Conservation (phyloP, 1,140 invertebrate genomes). For the Atta texana region DNA sequence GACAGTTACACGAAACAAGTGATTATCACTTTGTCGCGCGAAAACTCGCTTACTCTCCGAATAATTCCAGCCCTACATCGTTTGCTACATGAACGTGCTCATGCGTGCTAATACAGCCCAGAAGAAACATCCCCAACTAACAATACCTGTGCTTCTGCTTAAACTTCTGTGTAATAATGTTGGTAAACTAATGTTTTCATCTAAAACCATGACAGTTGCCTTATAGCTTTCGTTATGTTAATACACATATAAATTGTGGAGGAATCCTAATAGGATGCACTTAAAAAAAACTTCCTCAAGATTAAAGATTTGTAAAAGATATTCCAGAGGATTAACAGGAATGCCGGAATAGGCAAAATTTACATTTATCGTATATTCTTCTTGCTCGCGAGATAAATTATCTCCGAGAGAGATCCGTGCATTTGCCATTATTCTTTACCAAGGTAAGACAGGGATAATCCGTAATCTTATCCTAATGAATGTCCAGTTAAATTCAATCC, state of each 20-base stretch:
- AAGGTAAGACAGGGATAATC: constrained; percentile 19
- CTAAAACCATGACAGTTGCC: neutral
- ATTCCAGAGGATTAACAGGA: constrained; percentile 30
- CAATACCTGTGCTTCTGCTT: neutral
- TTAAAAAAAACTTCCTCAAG: neutral
- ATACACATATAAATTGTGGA: neutral
- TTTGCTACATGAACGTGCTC: neutral
- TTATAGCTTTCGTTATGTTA: neutral
- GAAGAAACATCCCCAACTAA: constrained; percentile 20
- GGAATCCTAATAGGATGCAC: neutral
- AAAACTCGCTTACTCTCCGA: constrained; percentile 49
- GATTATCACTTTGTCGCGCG: constrained; percentile 54
- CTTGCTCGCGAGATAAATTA: constrained; percentile 52
- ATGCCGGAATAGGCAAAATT: constrained; percentile 27
- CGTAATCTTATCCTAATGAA: constrained; percentile 61
- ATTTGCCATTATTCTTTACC: constrained; percentile 51
- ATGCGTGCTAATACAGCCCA: constrained; percentile 10
- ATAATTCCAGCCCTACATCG: constrained; percentile 40
- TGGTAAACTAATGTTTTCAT: neutral
- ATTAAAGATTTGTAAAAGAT: constrained; percentile 32
- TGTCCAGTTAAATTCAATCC: constrained; percentile 52
- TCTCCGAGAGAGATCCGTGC: constrained; percentile 39
- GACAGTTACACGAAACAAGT: constrained; percentile 40
- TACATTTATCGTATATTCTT: constrained; percentile 61
- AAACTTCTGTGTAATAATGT: constrained; percentile 9